Evolutionary conservation across 2,888 invertebrate species (phyloP).

Genomic region (Hypsopygia costalis): DNA sequence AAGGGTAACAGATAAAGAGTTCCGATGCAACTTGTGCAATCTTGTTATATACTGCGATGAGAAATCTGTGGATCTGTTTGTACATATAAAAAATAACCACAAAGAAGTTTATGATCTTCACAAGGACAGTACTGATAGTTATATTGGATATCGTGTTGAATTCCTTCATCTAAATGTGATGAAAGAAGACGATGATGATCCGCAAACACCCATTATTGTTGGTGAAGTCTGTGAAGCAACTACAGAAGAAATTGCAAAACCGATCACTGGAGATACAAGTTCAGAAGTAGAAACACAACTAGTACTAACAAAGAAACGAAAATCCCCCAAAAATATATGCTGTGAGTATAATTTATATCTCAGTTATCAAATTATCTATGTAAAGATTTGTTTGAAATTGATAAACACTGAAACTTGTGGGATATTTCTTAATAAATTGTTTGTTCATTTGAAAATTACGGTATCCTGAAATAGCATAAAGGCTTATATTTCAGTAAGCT

Average conservation of each 20-base stretch:
- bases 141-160: slow-evolving; percentile 64
- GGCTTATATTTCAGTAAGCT: too few relatives aligned
- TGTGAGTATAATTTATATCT: too few relatives aligned
- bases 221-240: slow-evolving; percentile 50
- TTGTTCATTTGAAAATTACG: too few relatives aligned
- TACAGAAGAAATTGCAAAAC: slow-evolving; percentile 22
- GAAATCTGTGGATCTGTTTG: slow-evolving; percentile 39
- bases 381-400: too few relatives aligned
- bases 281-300: slow-evolving; percentile 1
- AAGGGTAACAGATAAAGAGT: slow-evolving; percentile 29
- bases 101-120: slow-evolving; percentile 61
- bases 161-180: slow-evolving; percentile 57
- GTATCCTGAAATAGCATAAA: too few relatives aligned
- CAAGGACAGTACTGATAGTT: slow-evolving; percentile 54
- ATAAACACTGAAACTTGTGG: too few relatives aligned
- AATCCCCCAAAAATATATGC: slow-evolving; percentile 7
- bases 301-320: slow-evolving; percentile 11
- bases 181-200: slow-evolving; percentile 45
- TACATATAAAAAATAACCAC: slow-evolving; percentile 49
- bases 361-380: too few relatives aligned
- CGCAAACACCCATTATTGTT: slow-evolving; percentile 42
- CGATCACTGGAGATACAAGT: slow-evolving; percentile 4
- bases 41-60: slow-evolving; percentile 29
- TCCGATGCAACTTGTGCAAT: slow-evolving; percentile 62
- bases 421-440: too few relatives aligned